Conservation (phyloP, 2,888 invertebrate genomes). For the Sclerodermus sp. region DNA sequence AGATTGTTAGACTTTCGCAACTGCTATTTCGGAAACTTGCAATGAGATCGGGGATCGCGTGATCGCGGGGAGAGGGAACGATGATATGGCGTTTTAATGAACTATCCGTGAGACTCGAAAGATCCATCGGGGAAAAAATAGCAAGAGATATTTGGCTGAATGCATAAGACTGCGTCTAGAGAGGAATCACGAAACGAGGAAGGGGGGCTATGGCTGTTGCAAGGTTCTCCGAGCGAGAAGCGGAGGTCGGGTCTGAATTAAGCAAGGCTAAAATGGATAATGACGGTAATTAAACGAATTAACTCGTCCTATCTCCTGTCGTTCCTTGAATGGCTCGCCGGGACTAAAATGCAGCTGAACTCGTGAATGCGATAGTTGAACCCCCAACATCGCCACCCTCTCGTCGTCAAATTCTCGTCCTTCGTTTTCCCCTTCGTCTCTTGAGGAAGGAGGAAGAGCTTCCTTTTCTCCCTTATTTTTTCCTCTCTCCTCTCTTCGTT, state of each 20-base stretch:
- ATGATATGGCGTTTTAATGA: no score
- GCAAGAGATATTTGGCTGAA: no score
- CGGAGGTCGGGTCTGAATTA: constrained; percentile 9
- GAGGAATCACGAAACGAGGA: neutral
- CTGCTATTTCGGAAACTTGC: no score
- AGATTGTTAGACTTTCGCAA: no score
- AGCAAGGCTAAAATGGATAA: constrained; percentile 26
- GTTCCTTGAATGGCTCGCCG: constrained; percentile 10
- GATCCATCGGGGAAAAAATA: no score
- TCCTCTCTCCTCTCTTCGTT: neutral
- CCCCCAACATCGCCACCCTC: neutral
- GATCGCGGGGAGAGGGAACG: no score
- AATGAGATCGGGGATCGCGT: no score
- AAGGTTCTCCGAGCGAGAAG: neutral
- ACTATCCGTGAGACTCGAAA: no score
- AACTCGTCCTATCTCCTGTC: constrained; percentile 19
- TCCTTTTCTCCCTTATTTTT: neutral
- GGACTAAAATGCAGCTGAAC: constrained; percentile 12
- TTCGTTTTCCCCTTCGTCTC: neutral
- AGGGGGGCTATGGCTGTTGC: neutral
- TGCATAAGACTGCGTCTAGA: no score
- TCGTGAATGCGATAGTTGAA: constrained; percentile 10
- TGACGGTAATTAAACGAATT: constrained; percentile 34
- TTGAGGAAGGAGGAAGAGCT: neutral
- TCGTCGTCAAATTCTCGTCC: neutral